Conservation (phyloP, 1,140 invertebrate species). For the Calliphora vicina region DNA sequence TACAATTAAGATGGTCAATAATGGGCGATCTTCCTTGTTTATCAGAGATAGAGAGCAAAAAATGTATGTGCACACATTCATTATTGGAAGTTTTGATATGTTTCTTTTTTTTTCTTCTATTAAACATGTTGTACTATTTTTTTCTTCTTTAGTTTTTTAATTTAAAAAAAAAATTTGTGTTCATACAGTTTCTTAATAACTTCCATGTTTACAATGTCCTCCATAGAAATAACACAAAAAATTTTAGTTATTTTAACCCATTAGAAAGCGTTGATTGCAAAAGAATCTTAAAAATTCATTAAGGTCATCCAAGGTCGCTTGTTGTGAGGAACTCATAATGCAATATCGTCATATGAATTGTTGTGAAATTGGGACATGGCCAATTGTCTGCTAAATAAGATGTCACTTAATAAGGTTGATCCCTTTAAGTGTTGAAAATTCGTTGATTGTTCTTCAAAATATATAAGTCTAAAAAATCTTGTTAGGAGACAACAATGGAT, state of each 20-base stretch:
- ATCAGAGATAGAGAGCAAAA: not conserved
- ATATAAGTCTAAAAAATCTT: too few relatives aligned
- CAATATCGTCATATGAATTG: too few relatives aligned
- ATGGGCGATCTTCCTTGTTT: slow-evolving; percentile 15
- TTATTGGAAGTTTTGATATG: not conserved
- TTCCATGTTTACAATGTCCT: slow-evolving; percentile 31
- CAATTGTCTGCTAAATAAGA: too few relatives aligned
- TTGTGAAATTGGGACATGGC: too few relatives aligned
- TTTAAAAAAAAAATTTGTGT: not conserved
- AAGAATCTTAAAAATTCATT: too few relatives aligned
- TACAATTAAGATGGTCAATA: slow-evolving; percentile 27
- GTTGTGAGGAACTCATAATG: too few relatives aligned
- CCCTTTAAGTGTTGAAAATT: too few relatives aligned
- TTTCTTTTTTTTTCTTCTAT: not conserved
- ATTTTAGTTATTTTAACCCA: not conserved
- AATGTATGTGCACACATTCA: not conserved
- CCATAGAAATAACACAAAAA: not conserved
- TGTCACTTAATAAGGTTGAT: too few relatives aligned
- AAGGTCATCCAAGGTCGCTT: too few relatives aligned
- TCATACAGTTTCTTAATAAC: slow-evolving; percentile 20
- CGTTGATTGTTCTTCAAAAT: too few relatives aligned
- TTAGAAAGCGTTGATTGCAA: not conserved
- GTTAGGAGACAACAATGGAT: too few relatives aligned
- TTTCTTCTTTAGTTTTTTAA: not conserved
- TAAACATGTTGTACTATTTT: not conserved